These are phyloP conservation scores for Tigriopus japonicus DNA, from an alignment of 1,140 invertebrate species.

Conservation along the genomic window DNA sequence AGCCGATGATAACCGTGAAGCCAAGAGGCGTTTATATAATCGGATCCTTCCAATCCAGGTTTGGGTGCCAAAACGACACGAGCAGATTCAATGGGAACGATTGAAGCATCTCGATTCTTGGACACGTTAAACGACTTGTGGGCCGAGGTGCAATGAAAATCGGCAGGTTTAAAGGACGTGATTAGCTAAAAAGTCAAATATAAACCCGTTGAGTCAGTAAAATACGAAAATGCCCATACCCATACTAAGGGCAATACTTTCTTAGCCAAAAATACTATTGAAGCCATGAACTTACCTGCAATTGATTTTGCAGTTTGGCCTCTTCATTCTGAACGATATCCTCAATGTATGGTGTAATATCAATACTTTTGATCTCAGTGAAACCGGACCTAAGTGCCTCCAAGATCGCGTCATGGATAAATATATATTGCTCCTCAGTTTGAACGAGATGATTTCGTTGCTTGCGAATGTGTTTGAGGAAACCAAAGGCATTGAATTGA, in stretches of 20 bases:
- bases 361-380: conserved; percentile 3
- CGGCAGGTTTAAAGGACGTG: conserved; percentile 2
- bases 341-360: conserved; percentile 34
- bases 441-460: conserved; percentile 34
- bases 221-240: no score
- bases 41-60: conserved; percentile 79
- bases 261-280: no score
- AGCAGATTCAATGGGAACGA: conserved; percentile 60
- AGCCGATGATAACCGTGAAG: conserved; percentile 12
- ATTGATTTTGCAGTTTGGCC: no score
- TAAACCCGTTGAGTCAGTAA: no score
- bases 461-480: conserved; percentile 24
- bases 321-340: conserved; percentile 20
- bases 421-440: conserved; percentile 25
- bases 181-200: conserved; percentile 15
- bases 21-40: conserved; percentile 54
- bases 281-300: no score
- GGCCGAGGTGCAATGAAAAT: not conserved
- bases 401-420: conserved; percentile 14
- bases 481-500: conserved; percentile 26
- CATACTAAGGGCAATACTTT: no score
- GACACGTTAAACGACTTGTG: not conserved
- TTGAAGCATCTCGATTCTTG: conserved; percentile 48
- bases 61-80: conserved; percentile 71
- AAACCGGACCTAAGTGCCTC: conserved; percentile 12